Evolutionary conservation across 2,113 vertebrate genomes (phyloP).

Genomic region (Hippocampus abdominalis): DNA sequence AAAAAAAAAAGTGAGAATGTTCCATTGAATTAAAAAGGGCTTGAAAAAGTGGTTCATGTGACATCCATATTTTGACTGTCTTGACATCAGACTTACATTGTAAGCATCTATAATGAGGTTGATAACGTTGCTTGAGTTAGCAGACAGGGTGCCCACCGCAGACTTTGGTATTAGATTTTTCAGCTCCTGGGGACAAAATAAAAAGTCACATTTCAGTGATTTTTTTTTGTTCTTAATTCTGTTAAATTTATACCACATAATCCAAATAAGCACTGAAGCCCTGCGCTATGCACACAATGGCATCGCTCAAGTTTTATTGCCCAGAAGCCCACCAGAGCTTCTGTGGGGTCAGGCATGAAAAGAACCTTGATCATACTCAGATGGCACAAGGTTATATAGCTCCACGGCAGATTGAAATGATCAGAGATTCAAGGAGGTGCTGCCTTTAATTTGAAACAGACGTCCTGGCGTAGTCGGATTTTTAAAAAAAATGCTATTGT

Average conservation of each 20-base stretch:
- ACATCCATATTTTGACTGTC: not conserved
- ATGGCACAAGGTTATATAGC: not conserved
- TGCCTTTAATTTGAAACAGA: slow-evolving; percentile 29
- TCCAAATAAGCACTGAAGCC: not conserved
- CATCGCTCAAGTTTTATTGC: slow-evolving; percentile 1
- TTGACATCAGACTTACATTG: slow-evolving; percentile 81
- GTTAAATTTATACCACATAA: not conserved
- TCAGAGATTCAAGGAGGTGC: slow-evolving; percentile 12
- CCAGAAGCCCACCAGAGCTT: slow-evolving; percentile 6
- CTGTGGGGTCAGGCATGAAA: slow-evolving; percentile 17
- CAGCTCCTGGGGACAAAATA: slow-evolving; percentile 77
- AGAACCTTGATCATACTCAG: slow-evolving; percentile 17
- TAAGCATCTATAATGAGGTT: slow-evolving; percentile 96
- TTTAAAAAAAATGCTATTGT: not conserved
- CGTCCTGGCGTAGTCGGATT: slow-evolving; percentile 14
- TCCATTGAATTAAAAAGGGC: not conserved
- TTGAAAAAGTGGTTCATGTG: not conserved
- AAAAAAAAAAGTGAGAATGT: not conserved
- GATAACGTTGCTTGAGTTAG: slow-evolving; percentile 97
- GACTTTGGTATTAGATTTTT: slow-evolving; percentile 98
- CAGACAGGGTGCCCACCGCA: slow-evolving; percentile 91
- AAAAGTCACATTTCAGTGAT: not conserved
- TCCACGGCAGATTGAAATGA: slow-evolving; percentile 21
- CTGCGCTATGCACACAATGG: not conserved
- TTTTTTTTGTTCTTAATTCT: not conserved